These are phyloP conservation scores for Hemitrygon akajei DNA, from an alignment of 2,797 vertebrate species.

Conservation along the genomic window DNA sequence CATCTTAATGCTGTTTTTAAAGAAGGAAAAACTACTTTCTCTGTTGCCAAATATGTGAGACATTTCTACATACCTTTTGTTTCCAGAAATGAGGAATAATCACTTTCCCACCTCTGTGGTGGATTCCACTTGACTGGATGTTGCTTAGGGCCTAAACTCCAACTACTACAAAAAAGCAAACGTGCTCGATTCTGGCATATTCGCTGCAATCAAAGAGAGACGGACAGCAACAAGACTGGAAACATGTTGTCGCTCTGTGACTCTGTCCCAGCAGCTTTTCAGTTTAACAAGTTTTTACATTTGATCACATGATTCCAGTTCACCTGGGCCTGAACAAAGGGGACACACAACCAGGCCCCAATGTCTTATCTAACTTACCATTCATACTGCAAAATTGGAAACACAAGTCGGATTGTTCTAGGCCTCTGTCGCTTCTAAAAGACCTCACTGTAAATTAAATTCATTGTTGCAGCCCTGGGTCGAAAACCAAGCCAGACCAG, in stretches of 20 bases:
- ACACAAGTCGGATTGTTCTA: constrained; percentile 24
- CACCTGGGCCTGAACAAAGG: constrained; percentile 75
- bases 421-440: constrained; percentile 26
- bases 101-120: not conserved
- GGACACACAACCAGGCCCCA: constrained; percentile 51
- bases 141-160: not conserved
- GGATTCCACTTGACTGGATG: not conserved
- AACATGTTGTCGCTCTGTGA: constrained; percentile 34
- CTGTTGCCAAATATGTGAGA: not conserved
- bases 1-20: no score
- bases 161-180: not conserved
- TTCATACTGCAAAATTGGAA: constrained; percentile 30
- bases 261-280: constrained; percentile 26
- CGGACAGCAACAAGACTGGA: constrained; percentile 14
- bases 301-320: constrained; percentile 74
- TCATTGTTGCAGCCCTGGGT: constrained; percentile 3
- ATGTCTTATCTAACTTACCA: constrained; percentile 32
- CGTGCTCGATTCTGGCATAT: not conserved
- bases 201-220: not conserved
- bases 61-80: not conserved
- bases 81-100: not conserved
- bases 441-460: constrained; percentile 35
- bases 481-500: not conserved
- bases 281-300: constrained; percentile 51
- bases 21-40: not conserved